A percentile compares a stretch with the other conserved stretches of the same genome.
Evolutionary conservation across 2,888 invertebrate species (phyloP).

Genomic region (Steinernema scapterisci): DNA sequence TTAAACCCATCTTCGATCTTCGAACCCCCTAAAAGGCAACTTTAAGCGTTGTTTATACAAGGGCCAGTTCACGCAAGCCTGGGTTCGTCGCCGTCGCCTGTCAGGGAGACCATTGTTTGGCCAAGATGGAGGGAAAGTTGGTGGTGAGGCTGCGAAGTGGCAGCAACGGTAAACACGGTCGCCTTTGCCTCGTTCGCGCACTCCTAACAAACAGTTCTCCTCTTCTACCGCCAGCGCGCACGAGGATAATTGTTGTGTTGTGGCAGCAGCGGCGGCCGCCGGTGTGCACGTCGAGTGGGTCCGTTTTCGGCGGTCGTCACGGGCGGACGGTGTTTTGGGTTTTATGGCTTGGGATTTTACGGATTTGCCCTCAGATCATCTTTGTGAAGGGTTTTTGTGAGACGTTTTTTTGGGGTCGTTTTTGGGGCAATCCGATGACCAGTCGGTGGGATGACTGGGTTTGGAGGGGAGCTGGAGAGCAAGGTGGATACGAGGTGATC

Average conservation of each 20-base stretch:
- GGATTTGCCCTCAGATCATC: not conserved
- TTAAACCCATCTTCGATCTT: not conserved
- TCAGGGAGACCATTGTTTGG: slow-evolving; percentile 8
- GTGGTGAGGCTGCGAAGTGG: not conserved
- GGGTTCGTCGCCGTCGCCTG: too few relatives aligned
- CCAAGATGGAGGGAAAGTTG: not conserved
- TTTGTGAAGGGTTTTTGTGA: too few relatives aligned
- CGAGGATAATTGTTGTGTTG: slow-evolving; percentile 16
- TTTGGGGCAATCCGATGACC: too few relatives aligned
- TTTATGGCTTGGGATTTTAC: not conserved
- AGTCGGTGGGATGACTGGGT: too few relatives aligned
- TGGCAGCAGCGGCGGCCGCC: not conserved
- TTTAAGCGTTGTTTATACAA: not conserved
- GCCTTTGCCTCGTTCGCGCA: slow-evolving; percentile 27
- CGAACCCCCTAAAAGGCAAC: not conserved
- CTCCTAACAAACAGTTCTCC: slow-evolving; percentile 26
- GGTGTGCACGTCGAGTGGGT: not conserved
- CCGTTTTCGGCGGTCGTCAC: not conserved
- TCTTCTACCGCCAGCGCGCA: not conserved
- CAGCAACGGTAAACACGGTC: slow-evolving; percentile 15
- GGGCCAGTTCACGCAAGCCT: not conserved
- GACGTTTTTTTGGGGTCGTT: too few relatives aligned
- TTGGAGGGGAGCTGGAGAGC: too few relatives aligned
- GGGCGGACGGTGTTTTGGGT: not conserved
- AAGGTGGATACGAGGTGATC: too few relatives aligned